phyloP scores from a whole-genome alignment of 2,888 invertebrate genomes.

The Pristionchus fissidentatus region DNA sequence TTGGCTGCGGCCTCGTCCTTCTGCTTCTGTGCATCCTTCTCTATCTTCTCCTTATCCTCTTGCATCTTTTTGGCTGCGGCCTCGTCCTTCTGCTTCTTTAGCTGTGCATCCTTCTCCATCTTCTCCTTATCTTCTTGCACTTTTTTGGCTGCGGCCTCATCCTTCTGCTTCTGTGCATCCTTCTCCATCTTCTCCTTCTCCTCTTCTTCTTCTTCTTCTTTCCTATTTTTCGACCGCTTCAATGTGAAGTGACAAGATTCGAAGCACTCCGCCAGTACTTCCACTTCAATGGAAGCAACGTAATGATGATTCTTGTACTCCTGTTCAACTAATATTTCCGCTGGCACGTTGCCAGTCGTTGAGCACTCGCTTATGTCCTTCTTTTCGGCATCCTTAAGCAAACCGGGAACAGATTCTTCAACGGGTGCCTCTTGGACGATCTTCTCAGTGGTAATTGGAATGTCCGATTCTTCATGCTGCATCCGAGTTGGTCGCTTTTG shows the following conservation, averaged over 20 bases:
- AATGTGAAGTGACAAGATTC: neutral
- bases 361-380: no score
- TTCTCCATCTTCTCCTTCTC: neutral
- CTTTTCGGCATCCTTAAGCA: constrained; percentile 7
- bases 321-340: constrained; percentile 8
- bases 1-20: neutral
- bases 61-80: constrained; percentile 40
- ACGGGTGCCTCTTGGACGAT: neutral
- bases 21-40: neutral
- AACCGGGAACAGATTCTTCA: no score
- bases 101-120: neutral
- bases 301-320: constrained; percentile 15
- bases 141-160: constrained; percentile 45
- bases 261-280: constrained; percentile 47
- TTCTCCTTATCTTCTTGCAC: neutral
- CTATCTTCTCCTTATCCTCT: constrained; percentile 44
- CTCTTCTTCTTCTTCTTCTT: neutral
- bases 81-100: constrained; percentile 23
- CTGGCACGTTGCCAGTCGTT: no score
- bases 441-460: no score
- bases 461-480: constrained; percentile 43
- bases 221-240: neutral
- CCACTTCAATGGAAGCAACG: constrained; percentile 47
- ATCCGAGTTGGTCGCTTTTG: neutral
- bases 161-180: neutral